These are phyloP conservation scores for Xylophagus ater DNA, from an alignment of 2,888 invertebrate species.

Conservation along the genomic window DNA sequence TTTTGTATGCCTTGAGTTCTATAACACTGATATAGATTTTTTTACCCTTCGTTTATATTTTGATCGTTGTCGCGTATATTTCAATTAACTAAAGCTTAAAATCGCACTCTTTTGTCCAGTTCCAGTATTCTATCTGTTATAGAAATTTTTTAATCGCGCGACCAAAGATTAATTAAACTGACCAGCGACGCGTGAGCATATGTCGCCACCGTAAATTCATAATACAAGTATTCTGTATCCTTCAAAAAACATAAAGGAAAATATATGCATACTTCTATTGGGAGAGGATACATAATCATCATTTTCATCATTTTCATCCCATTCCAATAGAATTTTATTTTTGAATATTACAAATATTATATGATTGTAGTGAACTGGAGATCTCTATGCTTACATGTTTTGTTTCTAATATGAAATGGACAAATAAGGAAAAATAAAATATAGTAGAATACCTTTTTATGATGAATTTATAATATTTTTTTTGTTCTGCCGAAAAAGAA, in stretches of 20 bases:
- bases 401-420: too few species aligned
- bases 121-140: conserved; percentile 3
- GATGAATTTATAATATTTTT: conserved; percentile 13
- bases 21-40: too few species aligned
- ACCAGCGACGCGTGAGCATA: conserved; percentile 17
- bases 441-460: conserved; percentile 12
- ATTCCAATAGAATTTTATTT: too few species aligned
- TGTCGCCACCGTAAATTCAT: conserved; percentile 14
- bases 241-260: conserved; percentile 14
- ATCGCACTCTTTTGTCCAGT: not conserved
- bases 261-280: too few species aligned
- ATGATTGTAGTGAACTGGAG: too few species aligned
- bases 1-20: not conserved
- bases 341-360: too few species aligned
- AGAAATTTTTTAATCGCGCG: conserved; percentile 11
- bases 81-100: conserved; percentile 17
- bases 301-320: too few species aligned
- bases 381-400: too few species aligned
- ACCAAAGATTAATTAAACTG: conserved; percentile 19
- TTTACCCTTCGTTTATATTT: too few species aligned
- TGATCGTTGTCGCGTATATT: conserved; percentile 15
- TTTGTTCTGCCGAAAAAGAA: conserved; percentile 9
- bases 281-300: too few species aligned
- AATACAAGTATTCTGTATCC: too few species aligned
- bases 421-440: too few species aligned